Conservation (phyloP, 2,797 vertebrate genomes). For the Coluber constrictor region DNA sequence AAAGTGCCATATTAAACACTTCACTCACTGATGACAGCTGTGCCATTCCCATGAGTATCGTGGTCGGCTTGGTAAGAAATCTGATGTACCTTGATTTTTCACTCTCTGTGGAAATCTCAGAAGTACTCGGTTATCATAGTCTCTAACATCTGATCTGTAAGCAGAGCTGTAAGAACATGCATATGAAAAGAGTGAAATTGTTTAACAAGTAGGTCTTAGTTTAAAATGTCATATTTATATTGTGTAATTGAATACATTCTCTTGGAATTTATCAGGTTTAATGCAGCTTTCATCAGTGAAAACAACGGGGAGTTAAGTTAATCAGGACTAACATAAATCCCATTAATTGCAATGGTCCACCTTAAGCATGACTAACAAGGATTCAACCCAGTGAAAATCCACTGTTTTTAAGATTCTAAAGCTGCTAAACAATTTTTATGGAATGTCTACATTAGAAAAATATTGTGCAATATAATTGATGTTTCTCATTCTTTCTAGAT, state of each 20-base stretch:
- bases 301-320: neutral
- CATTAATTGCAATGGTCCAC: neutral
- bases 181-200: fast-evolving
- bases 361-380: neutral
- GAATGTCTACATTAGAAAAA: neutral
- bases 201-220: neutral
- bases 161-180: constrained; percentile 78
- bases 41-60: constrained; percentile 99
- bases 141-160: constrained; percentile 80
- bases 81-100: constrained; percentile 96
- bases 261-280: neutral
- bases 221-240: neutral
- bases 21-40: constrained; percentile 98
- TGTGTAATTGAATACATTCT: neutral
- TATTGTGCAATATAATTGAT: neutral
- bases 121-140: constrained; percentile 93
- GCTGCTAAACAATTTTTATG: neutral
- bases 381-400: neutral
- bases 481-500: neutral
- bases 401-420: neutral
- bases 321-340: neutral
- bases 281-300: neutral
- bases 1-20: constrained; percentile 32
- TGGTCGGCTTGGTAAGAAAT: constrained; percentile 93
- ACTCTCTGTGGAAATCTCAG: constrained; percentile 95